Percentiles rank a stretch among this genome's conserved stretches.
Conservation (phyloP, 2,888 invertebrate genomes). For the Lycaena phlaeas region DNA sequence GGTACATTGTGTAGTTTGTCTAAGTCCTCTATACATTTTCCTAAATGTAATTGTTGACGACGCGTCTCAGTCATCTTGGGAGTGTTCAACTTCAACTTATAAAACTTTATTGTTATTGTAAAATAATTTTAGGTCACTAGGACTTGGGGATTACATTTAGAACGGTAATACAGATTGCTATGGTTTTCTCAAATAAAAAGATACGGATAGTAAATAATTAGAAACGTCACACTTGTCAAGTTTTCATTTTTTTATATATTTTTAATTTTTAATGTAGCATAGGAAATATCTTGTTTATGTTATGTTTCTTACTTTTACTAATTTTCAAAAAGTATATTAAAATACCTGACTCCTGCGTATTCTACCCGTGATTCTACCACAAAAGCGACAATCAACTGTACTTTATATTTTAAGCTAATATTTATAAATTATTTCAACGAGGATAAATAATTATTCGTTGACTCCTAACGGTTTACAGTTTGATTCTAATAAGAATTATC, state of each 20-base stretch:
- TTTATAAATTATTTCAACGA: too few species aligned
- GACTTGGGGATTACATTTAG: conserved; percentile 3
- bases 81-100: conserved; percentile 24
- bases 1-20: conserved; percentile 63
- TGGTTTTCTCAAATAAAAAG: conserved; percentile 2
- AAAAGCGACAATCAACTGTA: too few species aligned
- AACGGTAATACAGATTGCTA: neutral
- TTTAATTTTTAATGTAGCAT: too few species aligned
- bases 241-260: neutral
- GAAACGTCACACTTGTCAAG: conserved; percentile 1
- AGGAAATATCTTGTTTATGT: too few species aligned
- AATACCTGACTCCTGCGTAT: too few species aligned
- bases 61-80: conserved; percentile 62
- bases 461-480: too few species aligned
- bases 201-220: conserved; percentile 3
- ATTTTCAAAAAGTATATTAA: too few species aligned
- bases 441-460: too few species aligned
- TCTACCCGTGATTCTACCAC: too few species aligned
- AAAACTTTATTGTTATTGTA: neutral
- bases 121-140: neutral
- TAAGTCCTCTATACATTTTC: conserved; percentile 72
- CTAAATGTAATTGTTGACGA: conserved; percentile 68
- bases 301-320: too few species aligned
- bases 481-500: too few species aligned
- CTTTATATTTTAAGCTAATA: too few species aligned